Conservation (phyloP, 2,797 vertebrate genomes). For the Botia kubotai region DNA sequence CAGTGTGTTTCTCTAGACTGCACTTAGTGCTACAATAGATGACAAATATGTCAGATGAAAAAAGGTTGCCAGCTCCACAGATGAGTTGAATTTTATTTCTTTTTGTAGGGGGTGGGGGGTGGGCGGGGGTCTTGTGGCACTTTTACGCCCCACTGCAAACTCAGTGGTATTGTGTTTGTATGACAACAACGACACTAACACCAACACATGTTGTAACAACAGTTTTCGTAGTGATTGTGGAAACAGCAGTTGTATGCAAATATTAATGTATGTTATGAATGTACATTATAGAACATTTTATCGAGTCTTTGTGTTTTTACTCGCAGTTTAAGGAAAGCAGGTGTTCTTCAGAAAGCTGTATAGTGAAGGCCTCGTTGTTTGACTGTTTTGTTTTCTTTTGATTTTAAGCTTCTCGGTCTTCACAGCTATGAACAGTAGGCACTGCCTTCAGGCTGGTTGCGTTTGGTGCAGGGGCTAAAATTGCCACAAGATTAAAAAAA, state of each 20-base stretch:
- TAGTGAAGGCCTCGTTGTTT: slow-evolving; percentile 79
- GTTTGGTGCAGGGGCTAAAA: slow-evolving; percentile 92
- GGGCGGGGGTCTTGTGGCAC: slow-evolving; percentile 87
- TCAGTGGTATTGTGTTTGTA: slow-evolving; percentile 74
- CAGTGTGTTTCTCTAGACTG: slow-evolving; percentile 92
- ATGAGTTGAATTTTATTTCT: slow-evolving; percentile 90
- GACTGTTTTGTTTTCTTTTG: slow-evolving; percentile 51
- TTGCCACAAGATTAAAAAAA: slow-evolving; percentile 99
- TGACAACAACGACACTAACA: slow-evolving; percentile 78
- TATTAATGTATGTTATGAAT: slow-evolving; percentile 89
- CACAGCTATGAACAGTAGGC: slow-evolving; percentile 72
- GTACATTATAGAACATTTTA: slow-evolving; percentile 89
- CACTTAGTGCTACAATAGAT: slow-evolving; percentile 91
- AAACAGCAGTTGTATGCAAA: slow-evolving; percentile 83
- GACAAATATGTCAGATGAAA: slow-evolving; percentile 88
- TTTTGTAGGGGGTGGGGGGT: neutral
- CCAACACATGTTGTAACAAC: slow-evolving; percentile 74
- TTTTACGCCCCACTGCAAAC: slow-evolving; percentile 85
- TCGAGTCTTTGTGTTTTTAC: slow-evolving; percentile 77
- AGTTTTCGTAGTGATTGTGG: slow-evolving; percentile 78
- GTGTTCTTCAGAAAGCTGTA: slow-evolving; percentile 84
- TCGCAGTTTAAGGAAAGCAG: slow-evolving; percentile 82
- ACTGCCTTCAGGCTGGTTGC: slow-evolving; percentile 88
- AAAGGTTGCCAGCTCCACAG: slow-evolving; percentile 87
- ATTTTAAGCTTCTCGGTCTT: slow-evolving; percentile 44